Evolutionary conservation across 2,797 vertebrate species (phyloP).

Genomic region (Monodelphis domestica): DNA sequence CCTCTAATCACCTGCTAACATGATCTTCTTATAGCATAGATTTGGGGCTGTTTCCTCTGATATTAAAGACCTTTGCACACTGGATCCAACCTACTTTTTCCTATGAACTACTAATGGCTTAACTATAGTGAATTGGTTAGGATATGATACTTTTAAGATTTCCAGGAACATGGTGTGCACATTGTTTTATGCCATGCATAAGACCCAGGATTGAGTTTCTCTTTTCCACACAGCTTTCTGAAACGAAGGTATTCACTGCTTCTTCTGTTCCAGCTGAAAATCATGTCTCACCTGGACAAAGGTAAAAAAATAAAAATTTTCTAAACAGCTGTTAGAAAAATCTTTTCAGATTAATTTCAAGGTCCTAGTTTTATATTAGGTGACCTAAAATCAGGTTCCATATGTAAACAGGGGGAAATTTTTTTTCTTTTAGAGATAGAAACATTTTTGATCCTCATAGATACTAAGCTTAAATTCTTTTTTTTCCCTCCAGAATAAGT

Average conservation of each 20-base stretch:
- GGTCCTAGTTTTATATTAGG: background rate
- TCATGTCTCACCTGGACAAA: slow-evolving; percentile 90
- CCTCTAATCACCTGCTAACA: background rate
- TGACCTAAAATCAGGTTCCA: background rate
- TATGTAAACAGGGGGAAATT: too few species aligned
- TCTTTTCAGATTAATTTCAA: background rate
- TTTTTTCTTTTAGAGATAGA: background rate
- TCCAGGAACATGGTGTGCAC: background rate
- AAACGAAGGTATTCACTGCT: slow-evolving; percentile 92
- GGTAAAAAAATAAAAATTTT: slow-evolving; percentile 87
- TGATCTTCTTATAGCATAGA: background rate
- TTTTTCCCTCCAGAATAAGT: background rate
- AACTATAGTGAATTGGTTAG: background rate
- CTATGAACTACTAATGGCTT: background rate
- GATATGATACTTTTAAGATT: slow-evolving; percentile 8
- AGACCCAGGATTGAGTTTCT: slow-evolving; percentile 24
- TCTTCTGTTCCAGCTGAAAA: slow-evolving; percentile 93
- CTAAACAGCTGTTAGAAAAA: background rate
- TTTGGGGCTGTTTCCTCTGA: background rate
- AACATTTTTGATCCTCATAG: background rate
- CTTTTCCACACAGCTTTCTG: slow-evolving; percentile 83
- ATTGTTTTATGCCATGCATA: slow-evolving; percentile 14
- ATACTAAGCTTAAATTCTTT: background rate
- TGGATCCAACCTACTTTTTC: too few species aligned
- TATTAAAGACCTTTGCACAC: background rate